Percentiles rank a stretch among this genome's conserved stretches.
Evolutionary conservation across 2,113 vertebrate species (phyloP).

Genomic region (Abramis brama): DNA sequence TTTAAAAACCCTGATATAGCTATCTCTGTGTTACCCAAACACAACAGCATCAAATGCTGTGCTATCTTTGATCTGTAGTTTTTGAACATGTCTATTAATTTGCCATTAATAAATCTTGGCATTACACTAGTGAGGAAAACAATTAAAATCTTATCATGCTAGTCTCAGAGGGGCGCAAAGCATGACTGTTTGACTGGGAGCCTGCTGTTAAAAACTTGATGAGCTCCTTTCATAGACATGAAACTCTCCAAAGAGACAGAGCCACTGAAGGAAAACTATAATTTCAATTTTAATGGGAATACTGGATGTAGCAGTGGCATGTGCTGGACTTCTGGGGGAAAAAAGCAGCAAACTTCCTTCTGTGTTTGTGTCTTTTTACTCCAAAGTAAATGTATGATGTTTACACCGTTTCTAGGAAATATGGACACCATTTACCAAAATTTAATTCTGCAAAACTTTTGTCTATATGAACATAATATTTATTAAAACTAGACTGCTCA

Average conservation of each 20-base stretch:
- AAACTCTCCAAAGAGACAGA: slow-evolving; percentile 12
- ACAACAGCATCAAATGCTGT: slow-evolving; percentile 1
- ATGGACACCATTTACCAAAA: neutral
- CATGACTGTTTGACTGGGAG: slow-evolving; percentile 33
- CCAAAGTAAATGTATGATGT: neutral
- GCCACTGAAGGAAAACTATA: slow-evolving; percentile 21
- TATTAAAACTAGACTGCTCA: too few relatives aligned
- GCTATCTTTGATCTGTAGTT: slow-evolving; percentile 46
- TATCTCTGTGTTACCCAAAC: neutral
- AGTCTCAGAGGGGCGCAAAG: slow-evolving; percentile 30
- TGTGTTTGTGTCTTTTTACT: neutral
- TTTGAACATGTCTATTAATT: slow-evolving; percentile 52
- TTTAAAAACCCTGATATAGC: neutral
- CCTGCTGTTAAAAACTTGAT: slow-evolving; percentile 35
- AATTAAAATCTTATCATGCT: slow-evolving; percentile 47
- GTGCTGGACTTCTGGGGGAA: neutral
- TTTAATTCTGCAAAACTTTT: neutral
- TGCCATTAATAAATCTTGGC: slow-evolving; percentile 49
- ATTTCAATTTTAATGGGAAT: slow-evolving; percentile 1
- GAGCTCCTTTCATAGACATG: slow-evolving; percentile 24
- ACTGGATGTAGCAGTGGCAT: neutral
- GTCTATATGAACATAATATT: too few relatives aligned
- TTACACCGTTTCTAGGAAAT: neutral
- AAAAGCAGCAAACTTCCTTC: neutral
- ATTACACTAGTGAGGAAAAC: slow-evolving; percentile 41